Evolutionary conservation across 2,113 vertebrate genomes (phyloP), one percentile per base, ranked within the genome.

Genomic region (Myiozetetes cayanensis): DNA sequence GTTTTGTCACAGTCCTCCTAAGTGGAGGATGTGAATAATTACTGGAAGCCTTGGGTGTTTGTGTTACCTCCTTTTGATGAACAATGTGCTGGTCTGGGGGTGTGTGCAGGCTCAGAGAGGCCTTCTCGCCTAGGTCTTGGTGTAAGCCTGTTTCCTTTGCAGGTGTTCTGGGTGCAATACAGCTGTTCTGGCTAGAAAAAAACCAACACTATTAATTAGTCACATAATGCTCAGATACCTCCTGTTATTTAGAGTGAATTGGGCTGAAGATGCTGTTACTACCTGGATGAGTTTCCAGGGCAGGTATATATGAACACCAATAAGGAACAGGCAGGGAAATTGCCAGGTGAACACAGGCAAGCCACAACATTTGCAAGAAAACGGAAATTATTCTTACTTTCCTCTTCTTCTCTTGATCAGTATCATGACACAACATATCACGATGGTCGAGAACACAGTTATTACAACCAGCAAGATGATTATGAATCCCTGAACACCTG

Each of bases 11-110:
- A 8, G 39, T 80, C 39, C 23, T 59, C 14, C 2, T 39, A 80
- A 75, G 12, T 8, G 63, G 56, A 71, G 12, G 12, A 56, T 44
- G 41, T 58, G 19, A 52, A 44, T 47, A 52, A 58, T 25, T 75
- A 35, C 30, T 35, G 28, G 27, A 87, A 89, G 27, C 12, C 35
- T 14, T 66, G 8, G 10, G 9, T 8, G 3, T 62, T 77, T 14
- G n/a, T 15, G 37, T 89, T 94, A 89, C 76, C 76, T 89, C 6
- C 0, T 77, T 81, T 70, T n/a, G n/a, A 10, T 21, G 31, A 75
- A 7, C 12, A 52, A 24, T 1, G 0, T 28, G 13, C 52, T 89
- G 55, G 23, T 74, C 23, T n/a, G 53, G 39, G 0, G 0, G 47
- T 0, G 4, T 56, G 19, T 30, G 19, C 33, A 31, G 35, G 41